A percentile compares a stretch with the other conserved stretches of the same genome.
Conservation (phyloP, 2,888 invertebrate genomes). For the Pterostichus madidus region DNA sequence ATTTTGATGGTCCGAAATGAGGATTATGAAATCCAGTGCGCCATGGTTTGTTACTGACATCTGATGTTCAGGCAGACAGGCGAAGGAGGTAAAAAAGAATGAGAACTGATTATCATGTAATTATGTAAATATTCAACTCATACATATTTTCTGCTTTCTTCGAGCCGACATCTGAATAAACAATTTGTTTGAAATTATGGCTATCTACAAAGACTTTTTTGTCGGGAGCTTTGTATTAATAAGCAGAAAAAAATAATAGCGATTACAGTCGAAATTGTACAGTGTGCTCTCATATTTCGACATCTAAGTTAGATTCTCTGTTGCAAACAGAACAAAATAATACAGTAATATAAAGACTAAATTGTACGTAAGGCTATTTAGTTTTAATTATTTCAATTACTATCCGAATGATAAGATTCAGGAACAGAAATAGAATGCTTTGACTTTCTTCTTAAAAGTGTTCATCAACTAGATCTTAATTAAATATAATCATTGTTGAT, state of each 20-base stretch:
- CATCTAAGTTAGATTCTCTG: neutral
- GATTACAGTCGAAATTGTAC: no score
- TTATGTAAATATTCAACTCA: conserved; percentile 30
- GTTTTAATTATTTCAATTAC: no score
- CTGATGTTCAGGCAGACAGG: neutral
- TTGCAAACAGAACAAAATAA: no score
- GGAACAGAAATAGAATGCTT: no score
- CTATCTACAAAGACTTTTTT: neutral
- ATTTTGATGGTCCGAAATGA: conserved; percentile 41
- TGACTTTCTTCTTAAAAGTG: no score
- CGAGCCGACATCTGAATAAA: conserved; percentile 24
- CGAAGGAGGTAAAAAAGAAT: neutral
- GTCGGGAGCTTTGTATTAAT: neutral
- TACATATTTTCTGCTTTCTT: conserved; percentile 30
- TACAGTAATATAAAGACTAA: no score
- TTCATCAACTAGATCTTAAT: no score
- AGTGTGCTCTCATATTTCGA: no score
- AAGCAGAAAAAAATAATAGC: neutral
- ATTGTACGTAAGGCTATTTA: no score
- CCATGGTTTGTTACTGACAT: conserved; percentile 23
- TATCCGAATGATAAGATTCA: no score
- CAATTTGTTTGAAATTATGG: conserved; percentile 4
- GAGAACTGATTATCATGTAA: conserved; percentile 41
- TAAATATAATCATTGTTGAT: no score
- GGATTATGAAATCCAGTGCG: conserved; percentile 20